Percentiles rank a stretch among this genome's conserved stretches.
Evolutionary conservation across 2,797 vertebrate genomes (phyloP).

Genomic region (Pachyuromys duprasi): DNA sequence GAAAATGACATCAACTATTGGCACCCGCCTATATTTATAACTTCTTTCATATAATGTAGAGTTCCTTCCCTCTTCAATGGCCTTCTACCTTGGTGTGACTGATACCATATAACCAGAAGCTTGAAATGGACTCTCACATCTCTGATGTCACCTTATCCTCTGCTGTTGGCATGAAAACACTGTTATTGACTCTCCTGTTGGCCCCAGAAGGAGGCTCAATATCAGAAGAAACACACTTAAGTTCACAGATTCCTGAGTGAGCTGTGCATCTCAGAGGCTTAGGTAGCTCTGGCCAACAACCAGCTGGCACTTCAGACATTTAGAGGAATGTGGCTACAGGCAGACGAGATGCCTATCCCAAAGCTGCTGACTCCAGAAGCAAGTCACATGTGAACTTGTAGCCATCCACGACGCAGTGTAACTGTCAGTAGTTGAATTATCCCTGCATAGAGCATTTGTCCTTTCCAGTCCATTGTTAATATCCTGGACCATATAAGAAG

Average conservation of each 20-base stretch:
- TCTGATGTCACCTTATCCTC: not conserved
- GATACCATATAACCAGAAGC: not conserved
- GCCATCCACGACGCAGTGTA: not conserved
- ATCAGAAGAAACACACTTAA: not conserved
- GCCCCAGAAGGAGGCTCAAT: not conserved
- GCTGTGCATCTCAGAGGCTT: not conserved
- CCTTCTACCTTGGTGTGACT: constrained; percentile 1
- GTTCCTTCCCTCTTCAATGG: not conserved
- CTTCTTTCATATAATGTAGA: not conserved
- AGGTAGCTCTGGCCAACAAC: not conserved
- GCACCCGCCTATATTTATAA: not conserved
- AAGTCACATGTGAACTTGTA: not conserved
- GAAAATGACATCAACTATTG: not conserved
- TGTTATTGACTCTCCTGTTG: not conserved
- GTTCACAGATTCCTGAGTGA: not conserved
- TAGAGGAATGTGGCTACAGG: not conserved
- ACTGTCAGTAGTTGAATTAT: not conserved
- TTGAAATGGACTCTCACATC: not conserved
- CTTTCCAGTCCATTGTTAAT: not conserved
- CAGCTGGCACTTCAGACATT: not conserved
- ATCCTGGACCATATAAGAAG: not conserved
- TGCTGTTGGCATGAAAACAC: not conserved
- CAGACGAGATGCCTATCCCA: not conserved
- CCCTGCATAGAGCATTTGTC: not conserved
- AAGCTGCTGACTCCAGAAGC: constrained; percentile 17